Evolutionary conservation across 2,797 vertebrate genomes (phyloP).

Genomic region (Gouania willdenowi): DNA sequence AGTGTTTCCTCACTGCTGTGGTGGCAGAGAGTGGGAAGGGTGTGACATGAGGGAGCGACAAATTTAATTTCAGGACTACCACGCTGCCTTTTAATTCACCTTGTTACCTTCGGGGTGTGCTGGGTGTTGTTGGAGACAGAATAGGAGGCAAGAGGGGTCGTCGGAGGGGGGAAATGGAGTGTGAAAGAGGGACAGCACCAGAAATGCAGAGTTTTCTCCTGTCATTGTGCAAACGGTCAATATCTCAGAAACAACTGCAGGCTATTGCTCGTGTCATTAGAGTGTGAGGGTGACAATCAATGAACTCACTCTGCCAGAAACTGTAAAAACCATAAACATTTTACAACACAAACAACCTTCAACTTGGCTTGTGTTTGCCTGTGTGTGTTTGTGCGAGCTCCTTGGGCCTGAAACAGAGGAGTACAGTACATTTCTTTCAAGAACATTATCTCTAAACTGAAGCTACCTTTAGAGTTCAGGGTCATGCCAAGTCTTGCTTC

Average conservation of each 20-base stretch:
- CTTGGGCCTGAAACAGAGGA: no score
- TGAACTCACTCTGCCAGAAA: slow-evolving; percentile 15
- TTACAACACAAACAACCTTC: slow-evolving; percentile 6
- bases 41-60: slow-evolving; percentile 52
- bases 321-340: slow-evolving; percentile 7
- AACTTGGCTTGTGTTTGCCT: slow-evolving; percentile 1
- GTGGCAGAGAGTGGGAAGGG: slow-evolving; percentile 38
- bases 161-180: slow-evolving; percentile 44
- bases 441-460: no score
- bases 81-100: slow-evolving; percentile 62
- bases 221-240: slow-evolving; percentile 44
- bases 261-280: slow-evolving; percentile 37
- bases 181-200: slow-evolving; percentile 42
- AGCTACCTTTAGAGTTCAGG: no score
- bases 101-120: slow-evolving; percentile 48
- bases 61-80: slow-evolving; percentile 60
- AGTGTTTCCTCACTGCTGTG: slow-evolving; percentile 41
- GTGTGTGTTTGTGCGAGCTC: no score
- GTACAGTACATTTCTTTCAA: no score
- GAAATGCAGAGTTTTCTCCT: slow-evolving; percentile 45
- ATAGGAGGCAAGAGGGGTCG: slow-evolving; percentile 18
- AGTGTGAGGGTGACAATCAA: slow-evolving; percentile 33
- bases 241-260: slow-evolving; percentile 47
- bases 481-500: no score
- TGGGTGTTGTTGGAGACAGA: slow-evolving; percentile 34